A percentile compares a stretch with the other conserved stretches of the same genome.
These are phyloP conservation scores for Phalacrocorax brasilianus DNA, from an alignment of 2,113 vertebrate genomes.

Conservation along the genomic window DNA sequence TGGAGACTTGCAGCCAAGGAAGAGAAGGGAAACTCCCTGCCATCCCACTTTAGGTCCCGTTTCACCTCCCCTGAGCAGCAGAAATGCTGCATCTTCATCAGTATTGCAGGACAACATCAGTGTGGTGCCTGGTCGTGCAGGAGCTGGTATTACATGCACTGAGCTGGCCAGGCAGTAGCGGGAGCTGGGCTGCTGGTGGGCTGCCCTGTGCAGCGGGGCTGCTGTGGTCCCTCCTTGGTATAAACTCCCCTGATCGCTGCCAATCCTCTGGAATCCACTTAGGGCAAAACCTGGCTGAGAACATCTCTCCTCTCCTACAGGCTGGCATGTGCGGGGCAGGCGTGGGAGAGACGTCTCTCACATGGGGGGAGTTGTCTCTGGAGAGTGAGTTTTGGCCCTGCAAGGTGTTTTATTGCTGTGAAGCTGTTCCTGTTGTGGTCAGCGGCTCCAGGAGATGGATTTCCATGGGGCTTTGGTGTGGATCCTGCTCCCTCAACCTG, in stretches of 20 bases:
- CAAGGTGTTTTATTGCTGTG: not conserved
- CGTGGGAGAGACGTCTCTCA: not conserved
- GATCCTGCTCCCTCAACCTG: not conserved
- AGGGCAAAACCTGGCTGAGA: not conserved
- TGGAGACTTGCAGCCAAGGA: not conserved
- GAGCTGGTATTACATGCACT: not conserved
- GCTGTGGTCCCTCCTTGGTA: rapidly evolving
- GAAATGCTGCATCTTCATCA: not conserved
- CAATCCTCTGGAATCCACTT: not conserved
- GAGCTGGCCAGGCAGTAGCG: not conserved
- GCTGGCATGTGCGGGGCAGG: not conserved
- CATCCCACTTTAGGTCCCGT: not conserved
- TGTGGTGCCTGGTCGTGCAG: not conserved
- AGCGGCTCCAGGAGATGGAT: not conserved
- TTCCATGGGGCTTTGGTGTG: rapidly evolving
- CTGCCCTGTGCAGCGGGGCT: not conserved
- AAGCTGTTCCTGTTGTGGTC: not conserved
- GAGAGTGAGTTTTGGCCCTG: not conserved
- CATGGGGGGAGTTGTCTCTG: rapidly evolving
- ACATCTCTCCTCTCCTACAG: not conserved
- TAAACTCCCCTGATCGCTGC: not conserved
- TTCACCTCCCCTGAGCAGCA: not conserved
- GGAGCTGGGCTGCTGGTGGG: not conserved
- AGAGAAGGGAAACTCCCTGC: not conserved
- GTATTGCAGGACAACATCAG: not conserved